Percentiles rank a stretch among this genome's conserved stretches.
Conservation (phyloP, 2,113 vertebrate genomes). For the Dendrocopos noguchii region DNA sequence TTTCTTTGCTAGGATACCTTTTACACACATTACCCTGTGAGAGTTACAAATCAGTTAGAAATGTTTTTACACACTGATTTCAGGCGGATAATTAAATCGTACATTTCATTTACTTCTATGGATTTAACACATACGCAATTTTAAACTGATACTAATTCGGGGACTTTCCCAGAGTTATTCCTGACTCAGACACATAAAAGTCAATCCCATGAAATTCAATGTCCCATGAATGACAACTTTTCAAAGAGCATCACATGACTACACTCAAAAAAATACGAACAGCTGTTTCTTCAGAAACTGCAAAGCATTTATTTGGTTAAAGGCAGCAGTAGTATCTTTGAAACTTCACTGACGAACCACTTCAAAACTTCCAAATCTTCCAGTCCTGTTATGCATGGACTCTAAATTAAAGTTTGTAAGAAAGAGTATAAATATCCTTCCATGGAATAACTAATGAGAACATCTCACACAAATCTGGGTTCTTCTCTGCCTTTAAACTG, state of each 20-base stretch:
- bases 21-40: background rate
- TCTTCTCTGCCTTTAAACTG: slow-evolving; percentile 20
- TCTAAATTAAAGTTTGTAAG: slow-evolving; percentile 10
- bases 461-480: slow-evolving; percentile 13
- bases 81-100: background rate
- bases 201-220: background rate
- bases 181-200: background rate
- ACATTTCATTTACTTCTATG: background rate
- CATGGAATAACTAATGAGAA: slow-evolving; percentile 45
- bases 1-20: background rate
- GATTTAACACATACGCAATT: background rate
- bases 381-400: background rate
- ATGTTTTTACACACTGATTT: background rate
- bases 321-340: background rate
- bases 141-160: background rate
- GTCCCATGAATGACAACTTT: background rate
- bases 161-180: background rate
- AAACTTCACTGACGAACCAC: background rate
- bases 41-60: background rate
- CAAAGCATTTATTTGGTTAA: slow-evolving; percentile 1
- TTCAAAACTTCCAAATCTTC: slow-evolving; percentile 4
- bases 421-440: slow-evolving; percentile 26
- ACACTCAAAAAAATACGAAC: background rate
- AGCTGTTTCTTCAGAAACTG: background rate
- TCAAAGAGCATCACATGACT: background rate